Evolutionary conservation across 2,888 invertebrate genomes (phyloP), one percentile per base, ranked within the genome.

Genomic region (Aporophyla nigra): DNA sequence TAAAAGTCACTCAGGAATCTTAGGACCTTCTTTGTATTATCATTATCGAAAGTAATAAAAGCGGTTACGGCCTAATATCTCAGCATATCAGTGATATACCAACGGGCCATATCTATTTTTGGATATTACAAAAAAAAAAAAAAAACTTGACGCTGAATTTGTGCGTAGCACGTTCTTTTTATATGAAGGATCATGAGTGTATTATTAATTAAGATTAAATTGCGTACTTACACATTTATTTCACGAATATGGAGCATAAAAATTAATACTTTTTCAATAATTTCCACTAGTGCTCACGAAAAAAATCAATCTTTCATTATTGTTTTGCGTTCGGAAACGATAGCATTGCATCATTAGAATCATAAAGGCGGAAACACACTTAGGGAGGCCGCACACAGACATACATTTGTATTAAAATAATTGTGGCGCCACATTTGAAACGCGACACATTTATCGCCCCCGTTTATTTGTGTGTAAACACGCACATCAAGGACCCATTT

Each of bases 241-340:
- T 16, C 24, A 19, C 10, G 19, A 49, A 33, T 0, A 33, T 14
- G 0, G 0, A 33, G 6, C 1, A 33, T 58, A 24, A 56, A 27
- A 61, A 51, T 0, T 43, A 43, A 16, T 46, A n/a, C 14, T 56
- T 62, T 65, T 49, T 59, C 40, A 65, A 12, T 59, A 43, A 21
- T 51, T 69, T 49, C 12, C 27, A 49, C 24, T 16, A 71, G 56
- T 43, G 27, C 67, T 61, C n/a, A 65, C 58, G 68, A 76, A 80
- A 84, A 79, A 85, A 85, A 82, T 82, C 85, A 82, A 84, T 82
- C 78, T 40, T 73, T 51, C 61, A 74, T 77, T 76, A 43, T 10
- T 33, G 54, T 71, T 74, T 68, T 63, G 40, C 78, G 84, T 83
- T 81, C 58, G 24, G 70, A 85, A 84, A 81, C 43, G 9, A 49